Percentiles rank a stretch among this genome's conserved stretches.
Conservation (phyloP, 2,888 invertebrate species). For the Athripsodes cinereus region DNA sequence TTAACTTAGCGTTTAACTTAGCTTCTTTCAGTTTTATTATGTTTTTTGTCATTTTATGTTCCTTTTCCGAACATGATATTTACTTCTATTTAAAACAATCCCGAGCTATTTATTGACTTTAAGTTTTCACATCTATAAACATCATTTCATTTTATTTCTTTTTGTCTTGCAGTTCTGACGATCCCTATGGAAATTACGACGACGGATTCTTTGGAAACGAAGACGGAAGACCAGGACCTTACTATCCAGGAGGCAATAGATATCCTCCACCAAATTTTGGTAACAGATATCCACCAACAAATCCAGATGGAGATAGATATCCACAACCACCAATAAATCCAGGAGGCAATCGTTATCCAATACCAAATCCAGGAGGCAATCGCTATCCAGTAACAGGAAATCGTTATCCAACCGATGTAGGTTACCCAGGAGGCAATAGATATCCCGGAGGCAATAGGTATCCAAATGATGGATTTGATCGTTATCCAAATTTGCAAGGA, state of each 20-base stretch:
- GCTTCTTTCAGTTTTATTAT: too few relatives aligned
- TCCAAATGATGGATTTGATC: constrained; percentile 1
- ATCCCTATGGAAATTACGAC: constrained; percentile 17
- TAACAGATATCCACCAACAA: neutral
- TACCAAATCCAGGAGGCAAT: constrained; percentile 11
- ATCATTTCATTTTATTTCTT: too few relatives aligned
- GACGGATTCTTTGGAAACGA: constrained; percentile 10
- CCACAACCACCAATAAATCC: constrained; percentile 15
- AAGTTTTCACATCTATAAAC: too few relatives aligned
- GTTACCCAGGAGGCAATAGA: constrained; percentile 5
- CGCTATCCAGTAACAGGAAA: constrained; percentile 18
- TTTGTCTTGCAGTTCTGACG: constrained; percentile 22
- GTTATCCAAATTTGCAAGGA: neutral
- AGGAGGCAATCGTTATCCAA: constrained; percentile 14
- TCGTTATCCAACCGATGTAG: constrained; percentile 9
- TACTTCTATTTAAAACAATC: too few relatives aligned
- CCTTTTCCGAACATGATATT: too few relatives aligned
- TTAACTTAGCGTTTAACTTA: too few relatives aligned
- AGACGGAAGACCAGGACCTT: constrained; percentile 16
- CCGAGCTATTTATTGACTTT: too few relatives aligned
- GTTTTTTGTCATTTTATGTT: too few relatives aligned
- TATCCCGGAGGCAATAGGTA: constrained; percentile 6
- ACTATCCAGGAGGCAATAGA: constrained; percentile 18
- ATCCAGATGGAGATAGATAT: constrained; percentile 14
- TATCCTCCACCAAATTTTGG: constrained; percentile 6